Percentiles rank a stretch among this genome's conserved stretches.
Conservation (phyloP, 2,888 invertebrate genomes). For the Acanthopleura granulata region DNA sequence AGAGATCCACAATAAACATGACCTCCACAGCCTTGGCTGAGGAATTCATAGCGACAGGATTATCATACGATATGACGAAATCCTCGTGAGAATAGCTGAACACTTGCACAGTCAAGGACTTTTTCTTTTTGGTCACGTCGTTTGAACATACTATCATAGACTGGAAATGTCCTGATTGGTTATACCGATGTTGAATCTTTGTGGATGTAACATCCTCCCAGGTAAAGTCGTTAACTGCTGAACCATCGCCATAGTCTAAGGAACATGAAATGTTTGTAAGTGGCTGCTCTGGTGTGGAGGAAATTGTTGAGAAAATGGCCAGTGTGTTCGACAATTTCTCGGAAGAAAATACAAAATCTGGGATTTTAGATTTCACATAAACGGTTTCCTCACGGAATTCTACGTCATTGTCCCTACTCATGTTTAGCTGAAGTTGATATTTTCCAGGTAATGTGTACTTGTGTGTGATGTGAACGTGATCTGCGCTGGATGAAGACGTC, state of each 20-base stretch:
- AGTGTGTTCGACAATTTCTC: not conserved
- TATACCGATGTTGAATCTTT: not conserved
- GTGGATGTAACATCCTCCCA: not conserved
- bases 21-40: not conserved
- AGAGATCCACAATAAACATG: conserved; percentile 22
- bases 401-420: not conserved
- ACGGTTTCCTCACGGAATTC: not conserved
- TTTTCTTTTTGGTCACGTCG: not conserved
- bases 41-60: not conserved
- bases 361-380: not conserved
- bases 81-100: not conserved
- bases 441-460: not conserved
- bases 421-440: not conserved
- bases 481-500: conserved; percentile 19
- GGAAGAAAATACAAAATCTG: not conserved
- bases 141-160: not conserved
- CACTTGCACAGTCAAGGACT: not conserved
- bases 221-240: not conserved
- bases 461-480: not conserved
- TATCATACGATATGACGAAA: not conserved
- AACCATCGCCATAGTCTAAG: not conserved
- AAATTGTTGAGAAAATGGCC: not conserved
- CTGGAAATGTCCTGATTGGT: not conserved
- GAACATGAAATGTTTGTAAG: not conserved
- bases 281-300: too few species aligned